These are phyloP conservation scores for Phenganax marumi DNA, from an alignment of 92 coral and sea anemone genomes.

Conservation along the genomic window DNA sequence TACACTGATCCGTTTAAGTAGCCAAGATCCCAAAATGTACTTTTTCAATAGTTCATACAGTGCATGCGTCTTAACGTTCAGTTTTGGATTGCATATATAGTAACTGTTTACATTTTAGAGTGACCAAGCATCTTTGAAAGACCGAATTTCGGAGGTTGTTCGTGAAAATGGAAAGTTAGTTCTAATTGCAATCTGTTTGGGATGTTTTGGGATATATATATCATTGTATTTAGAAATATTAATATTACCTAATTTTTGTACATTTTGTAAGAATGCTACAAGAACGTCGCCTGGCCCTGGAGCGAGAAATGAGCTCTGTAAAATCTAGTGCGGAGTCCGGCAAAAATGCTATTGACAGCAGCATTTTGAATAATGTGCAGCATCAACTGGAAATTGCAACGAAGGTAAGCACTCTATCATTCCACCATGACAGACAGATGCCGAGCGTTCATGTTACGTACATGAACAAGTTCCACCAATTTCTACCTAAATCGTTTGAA, in stretches of 20 bases:
- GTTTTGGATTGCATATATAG: neutral
- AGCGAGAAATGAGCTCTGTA: slow-evolving; percentile 76
- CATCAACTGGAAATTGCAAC: slow-evolving; percentile 77
- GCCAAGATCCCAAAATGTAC: too few species aligned
- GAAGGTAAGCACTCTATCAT: slow-evolving; percentile 57
- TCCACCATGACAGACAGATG: neutral
- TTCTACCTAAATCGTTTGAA: too few species aligned
- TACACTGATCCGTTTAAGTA: too few species aligned
- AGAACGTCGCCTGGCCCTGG: slow-evolving; percentile 80
- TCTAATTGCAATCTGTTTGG: too few species aligned
- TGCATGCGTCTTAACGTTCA: neutral
- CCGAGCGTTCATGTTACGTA: too few species aligned
- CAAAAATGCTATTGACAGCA: slow-evolving; percentile 61
- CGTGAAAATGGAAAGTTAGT: slow-evolving; percentile 83
- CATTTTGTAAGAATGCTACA: slow-evolving; percentile 66
- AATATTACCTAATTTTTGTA: neutral
- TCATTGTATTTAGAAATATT: neutral
- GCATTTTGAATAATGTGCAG: slow-evolving; percentile 80
- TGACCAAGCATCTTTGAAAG: slow-evolving; percentile 72
- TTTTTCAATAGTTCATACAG: neutral
- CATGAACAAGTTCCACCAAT: too few species aligned
- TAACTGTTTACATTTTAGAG: slow-evolving; percentile 37
- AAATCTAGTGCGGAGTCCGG: slow-evolving; percentile 62
- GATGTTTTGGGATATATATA: neutral
- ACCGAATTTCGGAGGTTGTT: slow-evolving; percentile 78